Evolutionary conservation across 1,140 invertebrate species (phyloP), one percentile per base, ranked within the genome.

Genomic region (Atopsyche davidsoni): DNA sequence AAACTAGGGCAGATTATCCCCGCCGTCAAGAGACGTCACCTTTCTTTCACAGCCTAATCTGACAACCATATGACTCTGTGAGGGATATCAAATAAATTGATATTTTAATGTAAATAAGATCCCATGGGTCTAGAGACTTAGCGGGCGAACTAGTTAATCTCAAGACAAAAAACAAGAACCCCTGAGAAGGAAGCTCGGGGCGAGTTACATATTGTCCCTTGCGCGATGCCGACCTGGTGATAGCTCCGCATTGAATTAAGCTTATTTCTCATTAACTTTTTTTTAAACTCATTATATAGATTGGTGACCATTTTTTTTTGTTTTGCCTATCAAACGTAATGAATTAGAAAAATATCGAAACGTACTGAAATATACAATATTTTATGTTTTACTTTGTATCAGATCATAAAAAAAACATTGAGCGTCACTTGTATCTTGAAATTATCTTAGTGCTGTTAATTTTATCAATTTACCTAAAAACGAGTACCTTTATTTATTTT

Each of bases 11-110:
- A 18, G 21, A 17, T 55, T 46, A 50, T 50, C 53, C 39, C 34
- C 11, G 13, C 31, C 10, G 23, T 46, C 45, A 22, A 49, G 46
- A 50, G 35, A 53, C 53, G 50, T 53, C 40, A 17, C 50, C 40
- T 49, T 57, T 57, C 45, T 57, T 44, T 57, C 46, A 53, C 24
- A 22, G 34, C 3, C 35, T 57, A 57, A 57, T 57, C 55, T 22
- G 55, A 57, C 55, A 57, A 41, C 35, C 36, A 25, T 49, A 50
- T 42, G 55, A 57, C 50, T 53, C 19, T 38, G 22, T 43, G 40
- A 34, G 32, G 46, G 46, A 50, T 53, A 57, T 57, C 53, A 57
- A 49, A 53, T 52, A 57, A 57, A 57, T 57, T 50, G 55, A 53
- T 41, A 50, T 53, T 53, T 52, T 53, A 53, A 53, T 53, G 55